These are phyloP conservation scores for Stomatorhinus ivindoensis DNA, from an alignment of 2,113 vertebrate genomes.

Conservation along the genomic window DNA sequence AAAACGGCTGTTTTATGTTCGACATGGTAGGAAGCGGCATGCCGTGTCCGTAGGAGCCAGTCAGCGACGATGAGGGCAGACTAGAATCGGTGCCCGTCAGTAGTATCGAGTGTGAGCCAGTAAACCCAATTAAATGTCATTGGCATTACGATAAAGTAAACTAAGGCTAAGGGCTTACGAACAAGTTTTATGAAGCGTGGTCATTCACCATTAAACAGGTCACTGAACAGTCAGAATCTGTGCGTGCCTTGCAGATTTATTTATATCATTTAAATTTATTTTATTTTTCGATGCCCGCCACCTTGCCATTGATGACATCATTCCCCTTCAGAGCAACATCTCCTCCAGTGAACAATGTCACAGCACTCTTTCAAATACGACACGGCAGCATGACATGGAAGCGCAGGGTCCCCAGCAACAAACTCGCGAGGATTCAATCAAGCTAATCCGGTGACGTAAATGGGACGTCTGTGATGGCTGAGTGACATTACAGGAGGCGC, in stretches of 20 bases:
- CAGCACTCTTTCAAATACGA: background rate
- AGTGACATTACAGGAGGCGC: background rate
- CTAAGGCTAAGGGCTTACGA: conserved; percentile 2
- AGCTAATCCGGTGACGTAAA: background rate
- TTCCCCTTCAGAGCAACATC: background rate
- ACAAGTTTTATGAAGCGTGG: conserved; percentile 24
- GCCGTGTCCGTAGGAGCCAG: background rate
- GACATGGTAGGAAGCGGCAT: background rate
- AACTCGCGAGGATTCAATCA: background rate
- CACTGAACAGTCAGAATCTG: conserved; percentile 23
- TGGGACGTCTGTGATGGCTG: background rate
- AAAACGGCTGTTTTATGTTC: background rate
- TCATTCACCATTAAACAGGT: conserved; percentile 39
- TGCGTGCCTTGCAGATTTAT: background rate
- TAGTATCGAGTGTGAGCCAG: conserved; percentile 26
- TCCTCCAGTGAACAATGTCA: background rate
- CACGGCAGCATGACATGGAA: background rate
- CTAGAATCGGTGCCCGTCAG: background rate
- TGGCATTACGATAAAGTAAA: conserved; percentile 7
- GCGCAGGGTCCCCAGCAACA: background rate
- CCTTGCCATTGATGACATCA: conserved; percentile 27
- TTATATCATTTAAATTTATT: conserved; percentile 7
- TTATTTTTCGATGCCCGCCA: conserved; percentile 27
- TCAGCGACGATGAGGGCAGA: background rate
- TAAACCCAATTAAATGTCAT: conserved; percentile 21